Evolutionary conservation across 2,888 invertebrate genomes (phyloP), one percentile per base, ranked within the genome.

Genomic region (Minunthozetes semirufus): DNA sequence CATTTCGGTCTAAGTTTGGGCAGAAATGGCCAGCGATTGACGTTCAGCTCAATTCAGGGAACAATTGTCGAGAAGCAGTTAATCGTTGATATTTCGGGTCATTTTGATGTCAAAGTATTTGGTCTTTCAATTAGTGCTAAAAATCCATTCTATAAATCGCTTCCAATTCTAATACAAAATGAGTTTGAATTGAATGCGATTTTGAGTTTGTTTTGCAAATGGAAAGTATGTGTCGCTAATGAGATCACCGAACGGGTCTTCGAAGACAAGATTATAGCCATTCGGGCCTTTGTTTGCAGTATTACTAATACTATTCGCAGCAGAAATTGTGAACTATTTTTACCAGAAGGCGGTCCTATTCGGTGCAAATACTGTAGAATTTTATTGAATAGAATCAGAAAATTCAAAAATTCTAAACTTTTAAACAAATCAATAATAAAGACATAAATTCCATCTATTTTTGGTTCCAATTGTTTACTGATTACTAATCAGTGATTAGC

Each of bases 181-280:
- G 63, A 63, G 6, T 33, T 19, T 4, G n/a, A 63, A 38, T 63
- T 63, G 4, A 29, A 63, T 29, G 25, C 63, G 8, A 38, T 19
- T 19, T 17, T 63, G 5, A 33, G 27, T 33, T 17, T 38, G 33
- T 63, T 63, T n/a, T 29, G 11, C 63, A 38, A 29, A 38, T 63
- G 63, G 63, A 29, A 33, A 33, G 63, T 63, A 29, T 63, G 63
- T 63, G 17, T 33, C 63, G 63, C 33, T 33, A 63, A 63, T 63
- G 63, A 63, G 17, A 63, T 33, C 29, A 33, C 29, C 1, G 63
- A 63, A 15, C 29, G 19, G 15, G 33, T 63, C 15, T 33, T 63
- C n/a, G 63, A 63, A 11, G 63, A 63, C 33, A 29, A 63, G 33
- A 33, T 63, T 25, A 63, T 63, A 33, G 63, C 63, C n/a, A 63